Base-by-base conservation (phyloP, 2,113 vertebrate species). In the Alosa alosa region DNA sequence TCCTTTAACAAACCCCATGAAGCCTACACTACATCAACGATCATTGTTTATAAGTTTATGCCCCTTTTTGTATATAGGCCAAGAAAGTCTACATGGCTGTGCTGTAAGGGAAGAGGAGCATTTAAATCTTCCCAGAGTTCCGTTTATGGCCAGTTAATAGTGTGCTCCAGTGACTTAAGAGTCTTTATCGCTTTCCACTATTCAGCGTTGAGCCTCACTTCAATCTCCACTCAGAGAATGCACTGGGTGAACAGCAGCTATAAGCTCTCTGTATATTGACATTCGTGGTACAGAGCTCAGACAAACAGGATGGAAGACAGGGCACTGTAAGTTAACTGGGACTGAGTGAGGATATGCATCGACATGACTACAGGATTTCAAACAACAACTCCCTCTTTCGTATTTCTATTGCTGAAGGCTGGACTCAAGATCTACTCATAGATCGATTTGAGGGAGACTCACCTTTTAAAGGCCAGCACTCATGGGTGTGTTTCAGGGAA, bases 181-280 rank as follows among this genome's bases (percentile, higher is more conserved):
- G 8, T 68, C 64, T 68, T 68, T 68, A 68, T 68, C n/a, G n/a
- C 64, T 11, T 31, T 31, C 55, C 64, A 31, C 64, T 31, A 31
- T 31, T 68, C 64, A 25, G n/a, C 3, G n/a, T 68, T 68, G 64
- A 31, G 64, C 83, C 84, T 83, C 82, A 68, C 90, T 90, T 91
- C 64, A 10, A 68, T 68, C 64, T 68, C 25, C 64, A 31, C 64
- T 25, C 64, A 68, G n/a, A 25, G 22, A 60, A 60, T 22, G 55
- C 5, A 60, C 55, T 60, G 55, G 55, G 3, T 60, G 55, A 60
- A 60, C 20, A 60, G 55, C 20, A 13, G n/a, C 64, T 68, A 68
- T 31, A 68, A 68, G 64, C 22, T 25, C 7, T 31, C 64, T 31
- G 7, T 31, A 31, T 68, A 68, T 68, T 31, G 64, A 68, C 64